Conservation (phyloP, 2,113 vertebrate species). For the Gasterosteus nipponicus region DNA sequence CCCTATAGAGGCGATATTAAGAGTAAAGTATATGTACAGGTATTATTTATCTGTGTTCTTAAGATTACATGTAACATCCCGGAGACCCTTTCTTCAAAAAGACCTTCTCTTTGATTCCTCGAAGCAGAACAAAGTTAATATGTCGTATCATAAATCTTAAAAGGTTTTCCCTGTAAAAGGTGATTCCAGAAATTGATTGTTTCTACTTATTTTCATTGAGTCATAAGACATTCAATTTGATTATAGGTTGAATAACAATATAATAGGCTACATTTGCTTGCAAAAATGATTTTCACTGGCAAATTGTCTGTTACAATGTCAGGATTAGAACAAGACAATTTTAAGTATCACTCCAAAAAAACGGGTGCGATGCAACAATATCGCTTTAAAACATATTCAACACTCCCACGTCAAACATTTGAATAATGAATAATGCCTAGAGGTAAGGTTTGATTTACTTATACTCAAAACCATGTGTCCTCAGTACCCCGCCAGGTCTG, state of each 20-base stretch:
- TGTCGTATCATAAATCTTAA: constrained; percentile 12
- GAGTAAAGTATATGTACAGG: constrained; percentile 76
- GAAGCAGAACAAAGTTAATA: constrained; percentile 4
- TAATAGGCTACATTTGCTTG: constrained; percentile 5
- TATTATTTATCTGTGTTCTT: constrained; percentile 79
- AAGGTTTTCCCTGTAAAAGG: constrained; percentile 27
- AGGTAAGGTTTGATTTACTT: constrained; percentile 46
- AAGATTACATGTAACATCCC: constrained; percentile 57
- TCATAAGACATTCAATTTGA: constrained; percentile 9
- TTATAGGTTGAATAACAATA: constrained; percentile 11
- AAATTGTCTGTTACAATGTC: constrained; percentile 10
- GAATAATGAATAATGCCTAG: too few species aligned
- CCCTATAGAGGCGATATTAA: constrained; percentile 70
- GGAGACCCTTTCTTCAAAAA: constrained; percentile 24
- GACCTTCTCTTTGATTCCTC: constrained; percentile 38
- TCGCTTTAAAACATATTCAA: constrained; percentile 27
- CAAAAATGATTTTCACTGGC: constrained; percentile 8
- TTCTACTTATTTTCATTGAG: constrained; percentile 50
- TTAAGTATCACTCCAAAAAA: constrained; percentile 9
- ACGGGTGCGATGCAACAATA: constrained; percentile 8
- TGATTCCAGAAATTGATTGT: constrained; percentile 15
- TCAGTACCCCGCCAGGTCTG: constrained; percentile 47
- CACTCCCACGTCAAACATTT: constrained; percentile 14
- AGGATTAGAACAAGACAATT: constrained; percentile 7
- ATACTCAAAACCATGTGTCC: constrained; percentile 48